Base-by-base conservation (phyloP, 2,797 vertebrate genomes). In the Denticeps clupeoides region DNA sequence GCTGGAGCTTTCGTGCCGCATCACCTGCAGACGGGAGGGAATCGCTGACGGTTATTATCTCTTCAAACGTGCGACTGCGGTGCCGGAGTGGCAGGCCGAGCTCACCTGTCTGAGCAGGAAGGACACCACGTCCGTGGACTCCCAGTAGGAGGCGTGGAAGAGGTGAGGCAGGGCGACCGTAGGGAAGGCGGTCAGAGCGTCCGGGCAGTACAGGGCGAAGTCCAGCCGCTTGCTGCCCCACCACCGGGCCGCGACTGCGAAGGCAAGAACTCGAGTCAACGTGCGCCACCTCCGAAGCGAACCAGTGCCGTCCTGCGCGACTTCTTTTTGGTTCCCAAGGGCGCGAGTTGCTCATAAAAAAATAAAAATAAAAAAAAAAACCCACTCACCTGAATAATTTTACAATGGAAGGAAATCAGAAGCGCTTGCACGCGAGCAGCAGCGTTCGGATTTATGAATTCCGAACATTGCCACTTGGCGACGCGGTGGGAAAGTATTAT, bases 111-210 rank as follows among this genome's bases (percentile, higher is more conserved):
- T 76, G 45, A 97, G 79, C 38, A 97, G 79, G 75, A 97, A 97
- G 26, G 93, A 91, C 7, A 90, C 89, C 4, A 93, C 91, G 0
- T 97, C 93, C 0, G 89, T 92, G 1, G 93, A 97, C 67, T 97
- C 93, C 93, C 93, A 97, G 74, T 97, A 97, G 72, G 93, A 95
- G 53, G 93, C 91, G 0, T 97, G 93, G 78, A 97, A 97, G 56
- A 97, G 89, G 55, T 95, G 93, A 2, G 93, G 93, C 59, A 97
- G 80, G 6, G 91, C 90, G 67, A 92, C 89, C 0, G 92, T 93
- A 25, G 91, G 90, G 53, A 97, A 96, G 7, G 91, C 90, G 0
- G 89, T 91, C 50, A 97, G 78, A 45, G 87, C 90, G 2, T 93
- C 89, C 0, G 91, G 93, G 44, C 90, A 95, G 67, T 93, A 93